Evolutionary conservation across 2,113 vertebrate genomes (phyloP).

Genomic region (Speoplatyrhinus poulsoni): DNA sequence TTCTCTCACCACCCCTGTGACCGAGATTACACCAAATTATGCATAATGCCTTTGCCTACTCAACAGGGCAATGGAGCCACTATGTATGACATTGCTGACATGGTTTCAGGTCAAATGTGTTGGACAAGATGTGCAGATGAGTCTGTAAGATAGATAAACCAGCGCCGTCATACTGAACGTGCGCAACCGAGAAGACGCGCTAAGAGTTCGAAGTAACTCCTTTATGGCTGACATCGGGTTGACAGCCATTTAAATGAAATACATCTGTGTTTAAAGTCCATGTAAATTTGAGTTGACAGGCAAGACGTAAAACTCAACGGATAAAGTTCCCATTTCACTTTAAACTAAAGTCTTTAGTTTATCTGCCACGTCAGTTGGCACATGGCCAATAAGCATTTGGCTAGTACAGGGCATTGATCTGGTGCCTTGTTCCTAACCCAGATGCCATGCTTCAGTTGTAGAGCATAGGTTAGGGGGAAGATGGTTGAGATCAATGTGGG

Average conservation of each 20-base stretch:
- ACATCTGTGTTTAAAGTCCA: constrained; percentile 56
- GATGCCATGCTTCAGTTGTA: constrained; percentile 42
- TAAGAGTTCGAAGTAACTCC: background rate
- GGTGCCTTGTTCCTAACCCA: constrained; percentile 36
- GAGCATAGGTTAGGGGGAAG: constrained; percentile 12
- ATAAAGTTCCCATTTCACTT: constrained; percentile 11
- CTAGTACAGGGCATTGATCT: constrained; percentile 38
- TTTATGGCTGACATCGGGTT: constrained; percentile 11
- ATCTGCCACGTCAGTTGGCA: background rate
- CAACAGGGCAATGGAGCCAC: too few species aligned
- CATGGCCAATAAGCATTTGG: constrained; percentile 10
- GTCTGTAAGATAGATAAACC: constrained; percentile 8
- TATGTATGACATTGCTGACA: too few species aligned
- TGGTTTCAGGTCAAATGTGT: background rate
- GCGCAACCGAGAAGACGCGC: background rate
- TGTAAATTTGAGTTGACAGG: constrained; percentile 52
- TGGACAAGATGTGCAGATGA: background rate
- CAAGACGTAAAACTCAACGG: constrained; percentile 20
- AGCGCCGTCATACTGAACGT: background rate
- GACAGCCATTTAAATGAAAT: constrained; percentile 27
- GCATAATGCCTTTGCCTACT: too few species aligned
- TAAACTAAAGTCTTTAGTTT: background rate
- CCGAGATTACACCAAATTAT: too few species aligned
- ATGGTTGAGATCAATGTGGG: constrained; percentile 43
- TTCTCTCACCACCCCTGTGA: background rate